Base-by-base conservation (phyloP, 2,888 invertebrate genomes). In the Andrena haemorrhoa region DNA sequence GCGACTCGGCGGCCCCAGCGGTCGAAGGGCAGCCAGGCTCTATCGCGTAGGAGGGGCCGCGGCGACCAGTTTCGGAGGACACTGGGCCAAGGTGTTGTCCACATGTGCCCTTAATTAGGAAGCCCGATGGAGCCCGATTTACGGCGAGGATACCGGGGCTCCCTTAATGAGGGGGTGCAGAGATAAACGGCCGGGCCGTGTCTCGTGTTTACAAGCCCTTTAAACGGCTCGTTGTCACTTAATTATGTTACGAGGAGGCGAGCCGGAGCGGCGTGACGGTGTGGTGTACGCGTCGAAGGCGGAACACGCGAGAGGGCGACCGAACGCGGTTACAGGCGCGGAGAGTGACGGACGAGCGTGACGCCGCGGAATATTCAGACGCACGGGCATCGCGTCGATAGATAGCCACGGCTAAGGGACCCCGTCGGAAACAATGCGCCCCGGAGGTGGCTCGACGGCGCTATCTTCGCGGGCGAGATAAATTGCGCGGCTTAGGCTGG, bases 21-120 rank as follows among this genome's bases (percentile, higher is more conserved):
- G 23, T 23, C 51, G 51, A 56, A 56, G 31, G 47, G 47, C 41
- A 41, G 5, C 41, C 41, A 0, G 16, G 41, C 41, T 41, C 41
- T 41, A 16, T 12, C 0, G 16, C 41, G 41, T 41, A 16, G 35
- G 31, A 7, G 16, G 12, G 2, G 41, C n/a, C n/a, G n/a, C n/a
- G n/a, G 68, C 63, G 65, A 81, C 70, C 66, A 71, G 76, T 69
- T 75, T 74, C 61, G 64, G 58, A 65, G 75, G 33, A 76, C 72
- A 65, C 35, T 66, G 66, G 83, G 63, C 72, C 61, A 69, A 82
- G 78, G 82, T 86, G 84, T 75, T 79, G 73, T 73, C 61, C 76
- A 75, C 79, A 85, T 86, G 80, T 75, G 82, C 65, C 74, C 65
- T 86, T 88, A 86, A 88, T 88, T 88, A 88, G 86, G 79, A 83